Conservation (phyloP, 2,113 vertebrate genomes). For the Rostratula benghalensis region DNA sequence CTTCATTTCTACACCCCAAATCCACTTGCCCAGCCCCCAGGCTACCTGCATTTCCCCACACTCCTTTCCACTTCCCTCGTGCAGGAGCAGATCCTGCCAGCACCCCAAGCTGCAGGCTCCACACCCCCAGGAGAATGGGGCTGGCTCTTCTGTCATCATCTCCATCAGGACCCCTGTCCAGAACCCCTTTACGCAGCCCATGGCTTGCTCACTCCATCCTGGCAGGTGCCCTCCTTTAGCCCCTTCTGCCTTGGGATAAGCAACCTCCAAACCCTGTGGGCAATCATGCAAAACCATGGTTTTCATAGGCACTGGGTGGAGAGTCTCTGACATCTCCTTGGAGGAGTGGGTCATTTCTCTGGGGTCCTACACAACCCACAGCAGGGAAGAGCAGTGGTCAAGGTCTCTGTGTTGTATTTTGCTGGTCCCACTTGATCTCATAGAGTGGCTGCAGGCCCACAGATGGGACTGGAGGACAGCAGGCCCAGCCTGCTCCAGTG, state of each 20-base stretch:
- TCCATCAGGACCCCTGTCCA: not conserved
- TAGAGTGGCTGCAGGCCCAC: not conserved
- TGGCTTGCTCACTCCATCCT: not conserved
- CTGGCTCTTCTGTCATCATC: not conserved
- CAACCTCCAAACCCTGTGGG: not conserved
- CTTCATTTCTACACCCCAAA: not conserved
- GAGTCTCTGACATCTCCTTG: not conserved
- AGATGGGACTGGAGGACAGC: not conserved
- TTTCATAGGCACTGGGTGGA: not conserved
- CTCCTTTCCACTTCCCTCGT: not conserved
- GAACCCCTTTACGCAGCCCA: not conserved
- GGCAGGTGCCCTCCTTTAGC: not conserved
- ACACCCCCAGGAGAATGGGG: not conserved
- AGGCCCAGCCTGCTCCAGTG: not conserved
- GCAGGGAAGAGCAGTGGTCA: not conserved
- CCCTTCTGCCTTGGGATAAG: not conserved
- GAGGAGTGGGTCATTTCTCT: not conserved
- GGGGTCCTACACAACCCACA: not conserved
- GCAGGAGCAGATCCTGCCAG: not conserved
- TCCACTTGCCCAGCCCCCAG: not conserved
- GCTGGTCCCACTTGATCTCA: not conserved
- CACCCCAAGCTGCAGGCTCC: fast-evolving
- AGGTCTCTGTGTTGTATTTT: not conserved
- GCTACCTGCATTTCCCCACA: not conserved
- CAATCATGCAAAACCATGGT: not conserved